Conservation (phyloP, 2,797 vertebrate genomes). For the Urophycis tenuis region DNA sequence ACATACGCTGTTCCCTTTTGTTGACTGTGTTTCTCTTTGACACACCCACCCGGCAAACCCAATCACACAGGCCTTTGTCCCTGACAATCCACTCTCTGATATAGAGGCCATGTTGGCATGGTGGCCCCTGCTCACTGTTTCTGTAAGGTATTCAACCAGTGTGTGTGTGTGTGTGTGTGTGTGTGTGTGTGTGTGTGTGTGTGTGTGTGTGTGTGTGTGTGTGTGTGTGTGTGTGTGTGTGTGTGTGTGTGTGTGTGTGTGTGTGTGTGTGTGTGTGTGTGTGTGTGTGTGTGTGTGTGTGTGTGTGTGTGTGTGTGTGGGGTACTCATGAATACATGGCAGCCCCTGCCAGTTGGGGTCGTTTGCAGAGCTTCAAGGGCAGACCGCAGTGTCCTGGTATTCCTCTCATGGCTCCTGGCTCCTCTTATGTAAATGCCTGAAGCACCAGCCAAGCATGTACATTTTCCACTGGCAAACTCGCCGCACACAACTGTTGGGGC, state of each 20-base stretch:
- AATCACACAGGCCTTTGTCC: neutral
- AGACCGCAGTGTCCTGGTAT: conserved; percentile 10
- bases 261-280: neutral
- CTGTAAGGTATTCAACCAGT: neutral
- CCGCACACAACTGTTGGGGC: neutral
- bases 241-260: neutral
- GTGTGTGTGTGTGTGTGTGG: neutral
- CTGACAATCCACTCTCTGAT: neutral
- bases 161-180: neutral
- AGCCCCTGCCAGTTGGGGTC: neutral
- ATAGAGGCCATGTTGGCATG: neutral
- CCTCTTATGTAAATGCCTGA: neutral
- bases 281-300: too few relatives aligned
- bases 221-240: neutral
- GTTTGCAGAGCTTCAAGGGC: conserved; percentile 39
- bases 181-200: neutral
- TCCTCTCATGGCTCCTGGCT: neutral
- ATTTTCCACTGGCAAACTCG: neutral
- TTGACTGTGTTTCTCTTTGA: neutral
- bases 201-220: neutral
- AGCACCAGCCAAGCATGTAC: neutral
- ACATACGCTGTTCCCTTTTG: neutral
- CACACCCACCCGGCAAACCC: neutral
- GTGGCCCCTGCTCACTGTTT: neutral
- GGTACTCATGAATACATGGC: conserved; percentile 7